Evolutionary conservation across 2,113 vertebrate species (phyloP).

Genomic region (Passer montanus): DNA sequence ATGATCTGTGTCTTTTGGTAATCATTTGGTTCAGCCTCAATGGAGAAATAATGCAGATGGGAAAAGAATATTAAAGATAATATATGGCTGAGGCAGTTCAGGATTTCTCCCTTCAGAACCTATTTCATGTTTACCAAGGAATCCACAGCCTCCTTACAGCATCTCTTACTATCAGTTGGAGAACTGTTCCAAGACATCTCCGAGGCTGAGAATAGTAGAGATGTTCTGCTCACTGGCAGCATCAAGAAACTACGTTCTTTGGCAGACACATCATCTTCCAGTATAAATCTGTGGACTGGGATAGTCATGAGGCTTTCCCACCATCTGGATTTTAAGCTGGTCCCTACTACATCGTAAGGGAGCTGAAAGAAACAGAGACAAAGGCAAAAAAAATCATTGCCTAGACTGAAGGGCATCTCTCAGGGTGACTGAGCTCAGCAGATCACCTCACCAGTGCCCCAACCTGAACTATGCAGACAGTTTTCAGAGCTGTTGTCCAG

Average conservation of each 20-base stretch:
- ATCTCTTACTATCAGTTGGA: background rate
- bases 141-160: background rate
- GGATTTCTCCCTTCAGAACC: background rate
- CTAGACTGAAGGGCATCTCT: background rate
- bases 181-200: background rate
- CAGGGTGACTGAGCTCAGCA: background rate
- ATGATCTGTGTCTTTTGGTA: background rate
- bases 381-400: background rate
- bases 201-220: background rate
- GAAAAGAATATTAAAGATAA: background rate
- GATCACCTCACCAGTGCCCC: background rate
- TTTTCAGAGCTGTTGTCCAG: background rate
- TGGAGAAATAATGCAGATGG: background rate
- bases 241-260: background rate
- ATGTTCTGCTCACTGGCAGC: background rate
- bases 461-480: background rate
- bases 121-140: background rate
- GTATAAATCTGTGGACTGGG: background rate
- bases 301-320: background rate
- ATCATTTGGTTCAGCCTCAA: background rate
- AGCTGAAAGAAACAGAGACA: background rate
- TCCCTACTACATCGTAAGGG: background rate
- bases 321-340: background rate
- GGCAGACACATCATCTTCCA: background rate
- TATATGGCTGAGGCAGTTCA: background rate